A percentile compares a stretch with the other conserved stretches of the same genome.
phyloP scores from a whole-genome alignment of 1,140 invertebrate genomes.

The Tetragonula clypearis region DNA sequence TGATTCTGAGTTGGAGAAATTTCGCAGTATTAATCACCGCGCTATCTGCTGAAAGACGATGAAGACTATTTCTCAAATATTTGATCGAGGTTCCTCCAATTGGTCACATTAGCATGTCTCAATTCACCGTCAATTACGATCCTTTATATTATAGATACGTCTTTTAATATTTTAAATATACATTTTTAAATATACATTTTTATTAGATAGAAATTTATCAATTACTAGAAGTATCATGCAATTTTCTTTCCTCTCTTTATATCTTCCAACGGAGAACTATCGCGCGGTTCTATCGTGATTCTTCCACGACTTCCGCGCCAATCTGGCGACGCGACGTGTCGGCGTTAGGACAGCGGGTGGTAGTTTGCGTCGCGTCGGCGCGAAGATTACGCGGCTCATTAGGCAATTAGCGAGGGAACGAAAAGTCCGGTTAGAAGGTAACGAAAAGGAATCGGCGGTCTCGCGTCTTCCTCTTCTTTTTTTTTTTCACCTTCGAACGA shows the following conservation, averaged over 20 bases:
- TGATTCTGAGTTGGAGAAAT: background rate
- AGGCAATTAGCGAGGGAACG: conserved; percentile 13
- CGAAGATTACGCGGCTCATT: conserved; percentile 37
- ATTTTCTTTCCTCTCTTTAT: conserved; percentile 26
- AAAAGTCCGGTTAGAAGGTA: conserved; percentile 7
- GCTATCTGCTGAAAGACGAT: background rate
- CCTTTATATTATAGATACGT: too few relatives aligned
- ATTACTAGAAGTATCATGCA: conserved; percentile 66
- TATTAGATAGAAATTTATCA: too few relatives aligned
- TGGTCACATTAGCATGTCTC: conserved; percentile 46
- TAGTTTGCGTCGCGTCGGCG: background rate
- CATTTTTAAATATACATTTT: too few relatives aligned
- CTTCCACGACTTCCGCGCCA: background rate
- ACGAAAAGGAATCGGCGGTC: conserved; percentile 27
- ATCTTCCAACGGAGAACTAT: too few relatives aligned
- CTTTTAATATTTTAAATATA: too few relatives aligned
- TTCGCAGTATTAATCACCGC: background rate
- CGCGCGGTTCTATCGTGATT: background rate
- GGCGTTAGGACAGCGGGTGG: too few relatives aligned
- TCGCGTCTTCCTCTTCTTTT: conserved; percentile 14
- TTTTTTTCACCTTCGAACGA: conserved; percentile 14
- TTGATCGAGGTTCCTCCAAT: conserved; percentile 23
- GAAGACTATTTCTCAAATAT: background rate
- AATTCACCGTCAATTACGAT: conserved; percentile 37
- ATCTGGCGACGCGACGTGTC: background rate